Percentiles rank a stretch among this genome's conserved stretches.
These are phyloP conservation scores for Redunca redunca DNA, from an alignment of 2,113 vertebrate species.

Conservation along the genomic window DNA sequence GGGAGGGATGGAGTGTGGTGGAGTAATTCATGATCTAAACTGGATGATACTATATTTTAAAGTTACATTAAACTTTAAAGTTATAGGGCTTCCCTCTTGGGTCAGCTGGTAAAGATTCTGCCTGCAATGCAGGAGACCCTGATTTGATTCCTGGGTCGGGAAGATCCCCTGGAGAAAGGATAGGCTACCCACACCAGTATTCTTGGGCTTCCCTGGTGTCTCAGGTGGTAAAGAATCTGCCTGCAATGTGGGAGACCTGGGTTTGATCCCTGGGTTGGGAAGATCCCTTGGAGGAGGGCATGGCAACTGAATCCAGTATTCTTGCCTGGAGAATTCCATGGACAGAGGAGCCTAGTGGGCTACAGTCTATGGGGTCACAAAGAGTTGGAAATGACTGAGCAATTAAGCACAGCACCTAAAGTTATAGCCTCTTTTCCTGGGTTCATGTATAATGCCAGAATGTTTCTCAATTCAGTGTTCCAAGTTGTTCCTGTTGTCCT, in stretches of 20 bases:
- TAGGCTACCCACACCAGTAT: neutral
- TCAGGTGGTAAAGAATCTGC: neutral
- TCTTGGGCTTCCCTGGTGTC: neutral
- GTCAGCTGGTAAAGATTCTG: neutral
- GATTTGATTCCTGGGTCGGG: neutral
- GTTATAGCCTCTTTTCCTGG: neutral
- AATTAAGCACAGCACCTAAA: neutral
- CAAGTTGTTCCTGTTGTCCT: neutral
- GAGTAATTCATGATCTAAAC: neutral
- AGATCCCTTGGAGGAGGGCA: neutral
- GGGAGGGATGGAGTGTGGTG: neutral
- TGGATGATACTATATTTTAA: neutral
- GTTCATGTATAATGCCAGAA: neutral
- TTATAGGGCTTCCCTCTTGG: neutral
- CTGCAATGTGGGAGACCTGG: neutral
- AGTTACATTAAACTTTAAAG: neutral
- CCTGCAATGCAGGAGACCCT: neutral
- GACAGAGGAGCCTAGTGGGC: neutral
- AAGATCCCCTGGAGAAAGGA: neutral
- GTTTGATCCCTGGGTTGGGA: neutral
- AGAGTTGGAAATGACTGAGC: neutral
- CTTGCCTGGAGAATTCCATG: neutral
- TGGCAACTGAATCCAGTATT: neutral
- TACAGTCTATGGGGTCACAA: neutral
- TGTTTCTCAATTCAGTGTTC: neutral